phyloP scores from a whole-genome alignment of 2,113 vertebrate genomes.

The Thamnophis sirtalis region DNA sequence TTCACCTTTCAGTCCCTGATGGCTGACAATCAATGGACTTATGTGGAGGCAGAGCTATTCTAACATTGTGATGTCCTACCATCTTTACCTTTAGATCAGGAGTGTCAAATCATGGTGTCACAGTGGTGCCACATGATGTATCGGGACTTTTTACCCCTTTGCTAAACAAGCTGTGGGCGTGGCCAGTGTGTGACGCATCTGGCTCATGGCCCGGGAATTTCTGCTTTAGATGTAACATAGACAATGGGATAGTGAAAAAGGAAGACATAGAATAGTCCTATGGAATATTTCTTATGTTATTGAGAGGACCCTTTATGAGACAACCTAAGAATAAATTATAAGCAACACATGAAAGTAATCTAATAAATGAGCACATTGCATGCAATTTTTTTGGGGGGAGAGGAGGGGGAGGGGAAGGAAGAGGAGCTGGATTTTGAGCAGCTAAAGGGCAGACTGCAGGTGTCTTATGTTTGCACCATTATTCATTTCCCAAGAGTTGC shows the following conservation, averaged over 20 bases:
- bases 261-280: neutral
- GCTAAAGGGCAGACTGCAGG: neutral
- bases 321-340: neutral
- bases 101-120: too few relatives aligned
- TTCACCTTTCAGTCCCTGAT: neutral
- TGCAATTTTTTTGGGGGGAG: neutral
- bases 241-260: neutral
- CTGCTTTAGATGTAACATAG: neutral
- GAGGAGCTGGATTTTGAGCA: neutral
- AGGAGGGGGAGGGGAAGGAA: neutral
- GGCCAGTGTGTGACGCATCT: too few relatives aligned
- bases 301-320: neutral
- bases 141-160: too few relatives aligned
- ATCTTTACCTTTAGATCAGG: neutral
- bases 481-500: neutral
- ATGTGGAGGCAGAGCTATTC: neutral
- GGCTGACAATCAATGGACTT: neutral
- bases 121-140: rapidly evolving
- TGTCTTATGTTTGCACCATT: neutral
- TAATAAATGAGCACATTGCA: neutral
- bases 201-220: too few relatives aligned
- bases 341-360: neutral
- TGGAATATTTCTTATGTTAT: neutral
- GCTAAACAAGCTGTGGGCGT: too few relatives aligned
- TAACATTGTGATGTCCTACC: neutral